Evolutionary conservation across 2,888 invertebrate species (phyloP).

Genomic region (Zhengitettix transpicula): DNA sequence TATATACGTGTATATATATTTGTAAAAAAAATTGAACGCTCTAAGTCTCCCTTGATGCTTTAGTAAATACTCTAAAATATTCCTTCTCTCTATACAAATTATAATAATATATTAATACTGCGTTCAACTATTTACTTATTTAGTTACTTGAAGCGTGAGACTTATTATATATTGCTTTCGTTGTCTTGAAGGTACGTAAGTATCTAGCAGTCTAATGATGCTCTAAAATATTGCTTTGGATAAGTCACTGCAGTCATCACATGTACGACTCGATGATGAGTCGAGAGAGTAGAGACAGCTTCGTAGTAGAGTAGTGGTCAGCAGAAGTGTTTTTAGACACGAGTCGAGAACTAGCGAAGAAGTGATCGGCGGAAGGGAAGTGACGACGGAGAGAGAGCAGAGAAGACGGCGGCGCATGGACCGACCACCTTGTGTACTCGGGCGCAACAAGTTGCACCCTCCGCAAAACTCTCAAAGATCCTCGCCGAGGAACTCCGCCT

Average conservation of each 20-base stretch:
- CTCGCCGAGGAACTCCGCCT: no score
- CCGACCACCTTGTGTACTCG: background rate
- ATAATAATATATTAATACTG: background rate
- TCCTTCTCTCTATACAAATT: background rate
- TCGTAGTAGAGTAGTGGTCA: background rate
- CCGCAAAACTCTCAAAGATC: no score
- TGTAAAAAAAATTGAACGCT: no score
- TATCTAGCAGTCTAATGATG: background rate
- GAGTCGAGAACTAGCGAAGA: background rate
- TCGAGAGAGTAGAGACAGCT: background rate
- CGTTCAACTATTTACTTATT: background rate
- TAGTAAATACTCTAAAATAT: background rate
- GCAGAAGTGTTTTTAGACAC: background rate
- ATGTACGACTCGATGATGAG: background rate
- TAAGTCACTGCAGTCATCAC: background rate
- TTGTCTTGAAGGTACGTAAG: background rate
- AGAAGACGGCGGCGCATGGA: background rate
- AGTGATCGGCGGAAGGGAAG: background rate
- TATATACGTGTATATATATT: background rate
- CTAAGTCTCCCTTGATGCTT: no score
- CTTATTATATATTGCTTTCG: constrained; percentile 7
- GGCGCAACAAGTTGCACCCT: background rate
- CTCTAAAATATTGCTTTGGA: background rate
- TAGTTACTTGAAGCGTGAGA: background rate
- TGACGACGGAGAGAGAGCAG: background rate